Evolutionary conservation across 2,888 invertebrate species (phyloP), one percentile per base, ranked within the genome.

Genomic region (Actias luna): DNA sequence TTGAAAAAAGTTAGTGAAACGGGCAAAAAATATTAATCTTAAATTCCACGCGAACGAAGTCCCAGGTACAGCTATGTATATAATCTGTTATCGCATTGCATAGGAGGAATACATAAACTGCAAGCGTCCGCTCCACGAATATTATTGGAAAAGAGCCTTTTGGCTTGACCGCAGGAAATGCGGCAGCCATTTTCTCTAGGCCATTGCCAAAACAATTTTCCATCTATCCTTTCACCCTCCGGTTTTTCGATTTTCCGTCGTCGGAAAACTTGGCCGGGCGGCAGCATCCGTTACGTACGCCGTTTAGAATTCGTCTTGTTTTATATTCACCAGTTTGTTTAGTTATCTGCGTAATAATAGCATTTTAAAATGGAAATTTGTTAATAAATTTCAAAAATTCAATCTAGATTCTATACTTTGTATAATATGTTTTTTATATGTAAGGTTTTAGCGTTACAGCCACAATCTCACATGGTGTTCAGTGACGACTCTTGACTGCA

Each of bases 121-220:
- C 67, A 72, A 70, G 72, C 76, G 77, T 65, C 65, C 72, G 67
- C 76, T 65, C 66, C 72, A 68, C 78, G 77, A 76, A 79, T 80
- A 82, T 82, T 77, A 42, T 61, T 61, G 61, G 61, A 61, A 58
- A 39, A 57, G 61, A 82, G 77, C 76, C 76, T 79, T 74, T 75
- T 78, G 79, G 78, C 79, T 73, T 79, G 79, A 80, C 80, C 80
- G 71, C 79, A 79, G 80, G 80, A 80, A 80, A 79, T 79, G 77
- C 76, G 78, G 78, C 75, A 72, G 79, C 80, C 90, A 92, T 91
- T 92, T 93, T 90, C 92, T 88, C 89, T 83, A 92, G 90, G 88
- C 89, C 88, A 86, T 79, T 80, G 88, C 88, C 88, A 89, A 88
- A 87, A 89, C 86, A 86, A 88, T 87, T 89, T 88, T 87, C 85